Base-by-base conservation (phyloP, 2,797 vertebrate species). In the Myotis vivesi region DNA sequence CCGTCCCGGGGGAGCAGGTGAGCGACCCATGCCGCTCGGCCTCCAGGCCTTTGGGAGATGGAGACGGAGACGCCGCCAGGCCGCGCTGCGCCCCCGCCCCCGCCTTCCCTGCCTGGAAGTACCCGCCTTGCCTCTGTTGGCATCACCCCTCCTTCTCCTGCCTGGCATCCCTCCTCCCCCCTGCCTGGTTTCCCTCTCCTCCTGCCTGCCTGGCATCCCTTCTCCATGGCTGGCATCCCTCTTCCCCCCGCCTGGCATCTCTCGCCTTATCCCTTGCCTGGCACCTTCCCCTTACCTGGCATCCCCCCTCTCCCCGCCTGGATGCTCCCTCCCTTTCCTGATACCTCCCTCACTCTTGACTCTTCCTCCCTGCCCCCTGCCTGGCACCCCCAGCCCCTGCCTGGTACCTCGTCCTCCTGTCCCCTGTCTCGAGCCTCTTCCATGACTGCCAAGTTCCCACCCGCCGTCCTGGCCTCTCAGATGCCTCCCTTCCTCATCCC, bases 1-100 rank as follows among this genome's bases (percentile, higher is more conserved):
- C 33, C 92, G 89, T 51, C 83, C 82, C 79, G 44, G 93, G 96
- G 97, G 96, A 97, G 96, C 96, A 96, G 96, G 96, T 97, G 97
- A 97, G 97, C 94, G 87, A 94, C 94, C 94, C 95, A 66, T 62
- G 68, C 89, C 51, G 76, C 84, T 85, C 73, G 81, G 73, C 77
- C 94, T 94, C 96, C 87, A 41, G 89, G 92, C 83, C 95, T 92
- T 36, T 1, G 44, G 44, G 44, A 46, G 44, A 46, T 11, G 80
- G 86, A 41, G 41, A 41, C 84, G n/a, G 90, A 64, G 94, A 89
- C 92, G 64, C 92, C 33, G 75, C 92, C 87, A 16, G 90, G 94
- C 87, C 57, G 87, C 73, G 82, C 95, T 51, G 94, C 86, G 91
- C 95, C 86, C 17, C 84, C 92, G 66, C 75, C 77, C 90, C 80